These are phyloP conservation scores for Tragopan temminckii DNA, from an alignment of 2,797 vertebrate genomes.

Conservation along the genomic window DNA sequence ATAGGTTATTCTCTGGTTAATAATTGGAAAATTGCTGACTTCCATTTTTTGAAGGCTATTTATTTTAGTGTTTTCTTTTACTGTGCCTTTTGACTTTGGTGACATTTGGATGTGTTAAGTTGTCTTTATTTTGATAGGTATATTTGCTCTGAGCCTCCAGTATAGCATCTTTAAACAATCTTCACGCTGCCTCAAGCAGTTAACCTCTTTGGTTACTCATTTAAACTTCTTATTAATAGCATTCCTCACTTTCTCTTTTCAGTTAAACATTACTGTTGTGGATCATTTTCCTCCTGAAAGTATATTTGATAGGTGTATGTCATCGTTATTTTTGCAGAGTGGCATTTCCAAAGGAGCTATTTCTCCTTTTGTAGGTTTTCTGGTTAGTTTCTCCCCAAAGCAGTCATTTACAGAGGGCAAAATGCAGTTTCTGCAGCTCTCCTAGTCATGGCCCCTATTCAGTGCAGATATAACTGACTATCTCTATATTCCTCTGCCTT, in stretches of 20 bases:
- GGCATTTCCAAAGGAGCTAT: background rate
- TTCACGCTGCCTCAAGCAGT: background rate
- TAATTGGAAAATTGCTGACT: constrained; percentile 36
- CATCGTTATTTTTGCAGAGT: background rate
- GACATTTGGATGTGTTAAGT: background rate
- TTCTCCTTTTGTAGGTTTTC: constrained; percentile 28
- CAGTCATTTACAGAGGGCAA: background rate
- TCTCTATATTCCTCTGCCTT: background rate
- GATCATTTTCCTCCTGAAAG: constrained; percentile 22
- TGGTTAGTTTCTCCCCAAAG: constrained; percentile 22
- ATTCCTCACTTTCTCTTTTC: constrained; percentile 10
- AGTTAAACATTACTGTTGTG: constrained; percentile 6
- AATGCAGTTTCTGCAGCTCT: background rate
- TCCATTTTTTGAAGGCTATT: constrained; percentile 15
- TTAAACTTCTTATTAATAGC: constrained; percentile 21
- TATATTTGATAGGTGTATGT: background rate
- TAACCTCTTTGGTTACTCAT: background rate
- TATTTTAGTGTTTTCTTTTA: constrained; percentile 18
- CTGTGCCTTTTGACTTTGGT: background rate
- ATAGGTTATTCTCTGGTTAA: constrained; percentile 20
- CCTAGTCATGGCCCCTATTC: background rate
- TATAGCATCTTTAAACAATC: constrained; percentile 19
- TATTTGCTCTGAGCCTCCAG: constrained; percentile 5
- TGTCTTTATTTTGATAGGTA: constrained; percentile 7
- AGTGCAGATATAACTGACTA: background rate